Conservation (phyloP, 2,888 invertebrate species). For the Rhogogaster chlorosoma region DNA sequence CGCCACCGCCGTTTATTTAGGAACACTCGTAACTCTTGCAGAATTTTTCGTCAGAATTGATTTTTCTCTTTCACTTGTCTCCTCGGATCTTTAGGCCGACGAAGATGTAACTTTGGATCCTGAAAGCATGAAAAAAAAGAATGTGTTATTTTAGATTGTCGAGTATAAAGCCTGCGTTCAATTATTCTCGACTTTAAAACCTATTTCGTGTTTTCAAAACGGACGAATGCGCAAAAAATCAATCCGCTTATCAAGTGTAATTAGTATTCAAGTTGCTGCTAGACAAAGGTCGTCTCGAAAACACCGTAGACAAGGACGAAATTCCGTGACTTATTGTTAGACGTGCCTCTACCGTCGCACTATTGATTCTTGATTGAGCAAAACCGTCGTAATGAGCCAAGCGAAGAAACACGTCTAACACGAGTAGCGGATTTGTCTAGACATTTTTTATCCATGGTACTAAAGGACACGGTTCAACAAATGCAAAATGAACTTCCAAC, state of each 20-base stretch:
- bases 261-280: neutral
- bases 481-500: neutral
- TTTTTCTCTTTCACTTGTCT: neutral
- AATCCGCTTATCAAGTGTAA: neutral
- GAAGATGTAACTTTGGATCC: constrained; percentile 1
- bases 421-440: neutral
- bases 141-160: neutral
- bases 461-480: neutral
- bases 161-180: too few species aligned
- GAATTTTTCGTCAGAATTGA: neutral
- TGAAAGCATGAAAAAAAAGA: neutral
- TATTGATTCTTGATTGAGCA: neutral
- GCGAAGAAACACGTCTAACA: neutral
- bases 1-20: constrained; percentile 27
- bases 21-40: constrained; percentile 10
- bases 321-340: neutral
- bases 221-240: neutral
- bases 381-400: neutral
- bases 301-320: neutral
- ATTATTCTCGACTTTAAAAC: neutral
- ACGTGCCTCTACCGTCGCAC: neutral
- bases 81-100: neutral
- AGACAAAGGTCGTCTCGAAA: neutral
- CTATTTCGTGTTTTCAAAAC: neutral
- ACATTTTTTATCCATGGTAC: neutral